Evolutionary conservation across 2,888 invertebrate genomes (phyloP), one percentile per base, ranked within the genome.

Genomic region (Atethmia centrago): DNA sequence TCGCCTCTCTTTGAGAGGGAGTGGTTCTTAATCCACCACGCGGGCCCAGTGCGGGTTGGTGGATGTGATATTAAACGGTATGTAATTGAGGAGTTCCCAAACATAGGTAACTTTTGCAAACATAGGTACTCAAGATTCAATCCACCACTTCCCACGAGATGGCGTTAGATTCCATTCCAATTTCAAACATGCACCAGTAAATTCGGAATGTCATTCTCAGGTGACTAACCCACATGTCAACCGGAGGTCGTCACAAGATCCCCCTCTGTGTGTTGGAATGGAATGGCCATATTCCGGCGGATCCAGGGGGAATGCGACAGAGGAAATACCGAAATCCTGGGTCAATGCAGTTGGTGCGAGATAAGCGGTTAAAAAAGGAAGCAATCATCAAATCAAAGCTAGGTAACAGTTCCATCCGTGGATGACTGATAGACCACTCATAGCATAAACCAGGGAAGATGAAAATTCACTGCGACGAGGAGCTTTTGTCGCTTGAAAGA

Each of bases 271-370:
- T 53, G 42, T 67, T 51, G 40, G 65, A 62, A 61, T 64, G 75
- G 84, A 84, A 82, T 80, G 66, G 76, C 28, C 51, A 82, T 84
- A 84, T 84, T 64, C 82, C 82, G 82, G 40, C 84, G 82, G 82
- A 82, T 75, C 69, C 62, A 36, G 51, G 71, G 82, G 82, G 84
- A 84, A 80, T 71, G 47, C 16, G 75, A 75, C 31, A 65, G 56
- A 82, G 75, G 71, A 81, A 68, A 61, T 64, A 47, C 63, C 70
- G 5, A 63, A 83, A 83, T 74, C 56, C 36, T 59, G 82, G 64
- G 58, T 51, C 62, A 64, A 61, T 80, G 71, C 83, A 76, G 28
- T 51, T 40, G 36, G n/a, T 51, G 63, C 45, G 12, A 36, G 28
- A 53, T 58, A 1, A 21, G 10, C 28, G 31, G 53, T 28, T 56